Conservation (phyloP, 2,113 vertebrate genomes). For the Rhabdornis inornatus region DNA sequence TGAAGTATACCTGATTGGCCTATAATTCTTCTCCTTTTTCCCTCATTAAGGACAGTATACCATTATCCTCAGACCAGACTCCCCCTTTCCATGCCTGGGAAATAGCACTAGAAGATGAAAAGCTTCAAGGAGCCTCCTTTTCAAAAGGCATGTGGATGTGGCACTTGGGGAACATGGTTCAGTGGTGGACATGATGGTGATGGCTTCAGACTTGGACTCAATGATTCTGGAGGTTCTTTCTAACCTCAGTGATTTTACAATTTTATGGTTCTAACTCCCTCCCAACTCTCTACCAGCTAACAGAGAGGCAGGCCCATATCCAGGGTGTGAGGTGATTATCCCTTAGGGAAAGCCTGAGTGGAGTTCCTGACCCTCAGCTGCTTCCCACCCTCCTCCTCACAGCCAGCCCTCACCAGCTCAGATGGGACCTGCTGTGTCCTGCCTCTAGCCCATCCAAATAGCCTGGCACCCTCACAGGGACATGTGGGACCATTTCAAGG, state of each 20-base stretch:
- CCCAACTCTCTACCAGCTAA: not conserved
- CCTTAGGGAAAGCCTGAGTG: rapidly evolving
- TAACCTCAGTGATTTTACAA: not conserved
- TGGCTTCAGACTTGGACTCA: not conserved
- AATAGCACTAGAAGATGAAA: not conserved
- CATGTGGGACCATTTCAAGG: not conserved
- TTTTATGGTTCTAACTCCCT: not conserved
- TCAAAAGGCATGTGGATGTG: not conserved
- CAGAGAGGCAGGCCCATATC: not conserved
- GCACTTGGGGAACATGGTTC: not conserved
- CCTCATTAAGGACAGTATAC: not conserved
- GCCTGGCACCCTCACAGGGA: not conserved
- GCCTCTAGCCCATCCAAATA: not conserved
- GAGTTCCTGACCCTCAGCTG: rapidly evolving
- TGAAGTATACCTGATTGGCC: not conserved
- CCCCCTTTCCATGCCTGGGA: not conserved
- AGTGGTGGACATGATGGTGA: not conserved
- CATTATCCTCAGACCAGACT: not conserved
- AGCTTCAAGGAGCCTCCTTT: not conserved
- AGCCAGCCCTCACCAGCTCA: not conserved
- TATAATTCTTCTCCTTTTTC: not conserved
- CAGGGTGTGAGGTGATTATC: rapidly evolving
- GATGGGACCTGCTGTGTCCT: rapidly evolving
- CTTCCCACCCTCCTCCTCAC: not conserved
- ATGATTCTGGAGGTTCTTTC: not conserved